phyloP scores from a whole-genome alignment of 2,797 vertebrate genomes.

The Myotis myotis region DNA sequence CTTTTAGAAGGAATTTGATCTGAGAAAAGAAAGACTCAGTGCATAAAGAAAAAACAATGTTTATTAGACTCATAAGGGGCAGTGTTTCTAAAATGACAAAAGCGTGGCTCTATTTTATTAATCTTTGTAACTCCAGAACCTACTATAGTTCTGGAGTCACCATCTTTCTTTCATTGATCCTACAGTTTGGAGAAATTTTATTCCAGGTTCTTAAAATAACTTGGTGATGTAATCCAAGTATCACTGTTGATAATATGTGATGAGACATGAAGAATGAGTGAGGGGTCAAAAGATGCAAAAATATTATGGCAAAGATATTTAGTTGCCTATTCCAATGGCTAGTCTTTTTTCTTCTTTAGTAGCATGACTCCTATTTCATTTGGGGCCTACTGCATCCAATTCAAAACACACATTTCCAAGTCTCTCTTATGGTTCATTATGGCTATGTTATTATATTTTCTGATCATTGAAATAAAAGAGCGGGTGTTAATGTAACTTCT shows the following conservation, averaged over 20 bases:
- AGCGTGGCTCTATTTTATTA: not conserved
- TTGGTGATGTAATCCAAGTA: not conserved
- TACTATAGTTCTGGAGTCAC: not conserved
- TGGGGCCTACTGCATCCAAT: not conserved
- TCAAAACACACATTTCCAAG: not conserved
- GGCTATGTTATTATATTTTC: not conserved
- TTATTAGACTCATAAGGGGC: not conserved
- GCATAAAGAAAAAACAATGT: not conserved
- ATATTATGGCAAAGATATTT: not conserved
- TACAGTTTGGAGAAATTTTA: not conserved
- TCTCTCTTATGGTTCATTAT: not conserved
- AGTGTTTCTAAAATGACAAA: not conserved
- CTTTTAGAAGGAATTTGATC: not conserved
- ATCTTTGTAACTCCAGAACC: not conserved
- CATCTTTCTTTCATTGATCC: not conserved
- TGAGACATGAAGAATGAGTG: not conserved
- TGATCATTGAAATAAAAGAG: not conserved
- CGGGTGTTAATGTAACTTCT: not conserved
- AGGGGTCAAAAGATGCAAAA: not conserved
- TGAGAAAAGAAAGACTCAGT: not conserved
- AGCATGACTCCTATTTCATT: not conserved
- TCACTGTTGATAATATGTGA: not conserved
- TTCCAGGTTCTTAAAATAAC: not conserved
- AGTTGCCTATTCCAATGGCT: not conserved
- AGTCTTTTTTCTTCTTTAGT: not conserved